phyloP scores from a whole-genome alignment of 1,140 invertebrate species.

The Psilanteris sp. region DNA sequence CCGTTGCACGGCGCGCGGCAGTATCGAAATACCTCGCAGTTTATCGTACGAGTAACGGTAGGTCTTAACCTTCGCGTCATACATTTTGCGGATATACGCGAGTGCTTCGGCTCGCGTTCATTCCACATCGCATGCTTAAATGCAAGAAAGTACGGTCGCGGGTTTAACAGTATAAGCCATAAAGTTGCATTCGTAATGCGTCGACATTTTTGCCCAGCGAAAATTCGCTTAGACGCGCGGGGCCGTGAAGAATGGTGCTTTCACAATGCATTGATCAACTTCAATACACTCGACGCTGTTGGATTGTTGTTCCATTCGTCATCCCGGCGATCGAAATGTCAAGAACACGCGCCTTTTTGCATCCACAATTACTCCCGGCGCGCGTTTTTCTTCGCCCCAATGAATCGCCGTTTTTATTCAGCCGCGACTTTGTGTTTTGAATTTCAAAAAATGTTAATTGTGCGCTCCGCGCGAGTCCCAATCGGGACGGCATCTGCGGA shows the following conservation, averaged over 20 bases:
- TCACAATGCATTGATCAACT: conserved; percentile 40
- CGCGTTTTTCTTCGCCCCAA: conserved; percentile 20
- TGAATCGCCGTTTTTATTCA: too few relatives aligned
- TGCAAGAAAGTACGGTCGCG: conserved; percentile 30
- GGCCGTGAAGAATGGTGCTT: conserved; percentile 27
- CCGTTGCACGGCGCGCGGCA: conserved; percentile 33
- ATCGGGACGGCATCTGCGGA: too few relatives aligned
- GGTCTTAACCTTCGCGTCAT: conserved; percentile 65
- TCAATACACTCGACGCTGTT: conserved; percentile 9
- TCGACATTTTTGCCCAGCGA: conserved; percentile 26
- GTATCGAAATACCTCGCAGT: conserved; percentile 58
- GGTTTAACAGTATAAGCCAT: conserved; percentile 45
- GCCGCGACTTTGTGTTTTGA: too few relatives aligned
- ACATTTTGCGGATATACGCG: conserved; percentile 58
- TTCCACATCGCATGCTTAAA: conserved; percentile 33
- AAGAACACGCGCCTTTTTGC: conserved; percentile 47
- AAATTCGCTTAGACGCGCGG: conserved; percentile 19
- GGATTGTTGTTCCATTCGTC: conserved; percentile 47
- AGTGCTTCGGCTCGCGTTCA: conserved; percentile 33
- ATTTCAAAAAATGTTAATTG: conserved; percentile 6
- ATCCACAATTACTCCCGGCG: conserved; percentile 26
- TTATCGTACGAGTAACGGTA: conserved; percentile 64
- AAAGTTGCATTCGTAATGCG: conserved; percentile 20
- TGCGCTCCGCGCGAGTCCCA: too few relatives aligned
- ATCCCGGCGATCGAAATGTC: conserved; percentile 50